phyloP scores from a whole-genome alignment of 2,113 vertebrate genomes.

The Chelonoidis abingdonii region DNA sequence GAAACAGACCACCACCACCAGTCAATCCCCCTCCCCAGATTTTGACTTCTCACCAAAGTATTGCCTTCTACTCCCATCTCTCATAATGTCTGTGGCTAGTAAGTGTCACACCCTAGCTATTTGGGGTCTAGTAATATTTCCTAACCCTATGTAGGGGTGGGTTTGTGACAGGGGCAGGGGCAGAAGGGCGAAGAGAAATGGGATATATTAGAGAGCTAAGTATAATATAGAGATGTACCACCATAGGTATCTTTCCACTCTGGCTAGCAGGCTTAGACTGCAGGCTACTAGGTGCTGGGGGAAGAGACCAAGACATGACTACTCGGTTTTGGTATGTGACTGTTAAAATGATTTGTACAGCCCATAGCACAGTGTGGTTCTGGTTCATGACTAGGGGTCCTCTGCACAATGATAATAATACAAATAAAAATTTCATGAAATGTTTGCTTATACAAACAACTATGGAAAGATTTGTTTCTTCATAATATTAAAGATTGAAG shows the following conservation, averaged over 20 bases:
- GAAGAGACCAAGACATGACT: not conserved
- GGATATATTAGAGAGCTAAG: not conserved
- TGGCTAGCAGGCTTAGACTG: not conserved
- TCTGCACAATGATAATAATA: not conserved
- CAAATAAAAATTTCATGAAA: not conserved
- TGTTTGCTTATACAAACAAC: not conserved
- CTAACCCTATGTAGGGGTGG: not conserved
- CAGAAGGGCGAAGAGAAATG: not conserved
- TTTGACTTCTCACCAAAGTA: not conserved
- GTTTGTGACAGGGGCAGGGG: not conserved
- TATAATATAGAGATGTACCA: not conserved
- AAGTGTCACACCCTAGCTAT: rapidly evolving
- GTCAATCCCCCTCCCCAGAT: not conserved
- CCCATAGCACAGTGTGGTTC: not conserved
- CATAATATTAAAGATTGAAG: not conserved
- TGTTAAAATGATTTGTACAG: not conserved
- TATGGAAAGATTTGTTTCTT: not conserved
- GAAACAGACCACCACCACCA: not conserved
- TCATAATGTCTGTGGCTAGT: rapidly evolving
- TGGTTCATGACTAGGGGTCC: not conserved
- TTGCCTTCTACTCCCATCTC: not conserved
- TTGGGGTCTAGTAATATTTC: not conserved
- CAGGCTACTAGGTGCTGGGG: not conserved
- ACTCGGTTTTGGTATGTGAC: not conserved
- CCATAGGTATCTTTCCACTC: not conserved